Base-by-base conservation (phyloP, 2,888 invertebrate genomes). In the Drosophila infuscata region DNA sequence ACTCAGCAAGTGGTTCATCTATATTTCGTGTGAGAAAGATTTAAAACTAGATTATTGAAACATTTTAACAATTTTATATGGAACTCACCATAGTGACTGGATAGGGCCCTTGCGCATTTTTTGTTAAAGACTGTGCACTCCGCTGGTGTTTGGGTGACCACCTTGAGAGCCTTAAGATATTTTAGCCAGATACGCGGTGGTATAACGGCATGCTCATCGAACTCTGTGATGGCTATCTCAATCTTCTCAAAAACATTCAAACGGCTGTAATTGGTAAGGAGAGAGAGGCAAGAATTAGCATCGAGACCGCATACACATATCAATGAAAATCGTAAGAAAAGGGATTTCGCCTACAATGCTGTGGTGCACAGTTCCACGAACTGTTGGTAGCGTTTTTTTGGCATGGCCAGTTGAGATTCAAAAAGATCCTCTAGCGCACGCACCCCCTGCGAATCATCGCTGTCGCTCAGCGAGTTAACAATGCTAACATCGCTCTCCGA, bases 171-270 rank as follows among this genome's bases (percentile, higher is more conserved):
- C 51, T 67, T 62, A 0, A 85, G 59, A 59, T 85, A 88, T 2
- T 68, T 64, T 0, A 81, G 56, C 84, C 84, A 85, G 1, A 85
- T 61, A 15, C 74, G 54, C 0, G 81, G 51, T n/a, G 86, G 83
- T 11, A 85, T 62, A 29, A 61, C 57, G 25, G 59, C 36, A 9
- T 41, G 30, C 12, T 30, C 20, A 7, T 46, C 65, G 17, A 79
- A 83, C 4, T 51, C 65, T 0, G 8, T 36, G 0, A 74, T 54
- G 25, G 77, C 67, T 1, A 41, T 2, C 36, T 81, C 64, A 8
- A 85, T 83, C 9, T 61, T 74, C 0, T 72, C 64, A 17, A 85
- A 60, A 0, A 69, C 65, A 36, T 79, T 76, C 1, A 83, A n/a
- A 32, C 72, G 60, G 51, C 84, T 84, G 59, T 5, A 66, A 12